phyloP scores from a whole-genome alignment of 2,888 invertebrate species.

The Ichneumoninae sp. region DNA sequence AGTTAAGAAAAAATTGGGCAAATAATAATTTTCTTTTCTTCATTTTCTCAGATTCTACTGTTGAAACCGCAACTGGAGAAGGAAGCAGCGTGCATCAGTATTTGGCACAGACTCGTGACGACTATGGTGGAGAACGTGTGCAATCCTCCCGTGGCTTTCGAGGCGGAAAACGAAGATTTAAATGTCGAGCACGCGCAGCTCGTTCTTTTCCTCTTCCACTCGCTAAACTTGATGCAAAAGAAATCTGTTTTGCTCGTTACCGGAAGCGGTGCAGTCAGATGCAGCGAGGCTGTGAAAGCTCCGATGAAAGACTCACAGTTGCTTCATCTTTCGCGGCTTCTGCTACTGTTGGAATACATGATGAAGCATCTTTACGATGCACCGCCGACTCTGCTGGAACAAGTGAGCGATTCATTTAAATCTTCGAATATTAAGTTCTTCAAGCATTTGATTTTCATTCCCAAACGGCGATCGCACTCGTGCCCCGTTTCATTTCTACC shows the following conservation, averaged over 20 bases:
- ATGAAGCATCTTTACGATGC: slow-evolving; percentile 98
- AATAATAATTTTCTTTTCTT: slow-evolving; percentile 42
- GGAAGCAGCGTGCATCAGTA: slow-evolving; percentile 94
- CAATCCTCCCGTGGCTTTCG: slow-evolving; percentile 87
- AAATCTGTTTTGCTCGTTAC: slow-evolving; percentile 95
- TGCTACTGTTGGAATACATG: slow-evolving; percentile 96
- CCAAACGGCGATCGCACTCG: slow-evolving; percentile 38
- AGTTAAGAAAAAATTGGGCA: neutral
- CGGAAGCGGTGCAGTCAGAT: slow-evolving; percentile 90
- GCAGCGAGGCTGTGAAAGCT: slow-evolving; percentile 88
- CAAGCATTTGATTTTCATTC: slow-evolving; percentile 61
- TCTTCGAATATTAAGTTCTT: neutral
- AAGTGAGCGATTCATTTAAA: slow-evolving; percentile 85
- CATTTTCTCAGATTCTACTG: slow-evolving; percentile 87
- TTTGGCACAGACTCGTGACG: slow-evolving; percentile 96
- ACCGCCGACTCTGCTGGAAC: slow-evolving; percentile 93
- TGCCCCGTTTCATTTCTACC: slow-evolving; percentile 35
- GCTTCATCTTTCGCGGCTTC: slow-evolving; percentile 92
- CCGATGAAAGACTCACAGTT: slow-evolving; percentile 89
- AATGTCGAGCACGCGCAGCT: slow-evolving; percentile 98
- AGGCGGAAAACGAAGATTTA: slow-evolving; percentile 93
- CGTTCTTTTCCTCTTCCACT: slow-evolving; percentile 96
- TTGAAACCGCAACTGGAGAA: slow-evolving; percentile 93
- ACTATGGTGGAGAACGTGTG: slow-evolving; percentile 95
- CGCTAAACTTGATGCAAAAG: slow-evolving; percentile 97